Conservation (phyloP, 2,888 invertebrate genomes). For the Diaprepes abbreviatus region DNA sequence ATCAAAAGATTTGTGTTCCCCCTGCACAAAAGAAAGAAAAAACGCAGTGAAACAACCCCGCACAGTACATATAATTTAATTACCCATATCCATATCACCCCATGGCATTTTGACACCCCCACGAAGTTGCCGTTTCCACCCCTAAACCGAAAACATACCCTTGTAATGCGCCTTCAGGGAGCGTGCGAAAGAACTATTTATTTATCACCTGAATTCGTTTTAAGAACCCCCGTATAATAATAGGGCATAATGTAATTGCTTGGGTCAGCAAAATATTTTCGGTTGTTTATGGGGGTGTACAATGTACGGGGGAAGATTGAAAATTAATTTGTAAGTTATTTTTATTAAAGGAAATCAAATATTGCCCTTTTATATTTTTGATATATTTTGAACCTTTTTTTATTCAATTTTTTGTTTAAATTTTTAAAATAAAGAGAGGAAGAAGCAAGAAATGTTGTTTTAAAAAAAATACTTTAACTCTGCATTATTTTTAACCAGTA, state of each 20-base stretch:
- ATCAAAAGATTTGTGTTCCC: no score
- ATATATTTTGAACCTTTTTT: no score
- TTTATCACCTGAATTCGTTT: constrained; percentile 44
- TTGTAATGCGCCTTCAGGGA: constrained; percentile 23
- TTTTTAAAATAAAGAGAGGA: no score
- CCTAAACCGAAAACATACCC: constrained; percentile 14
- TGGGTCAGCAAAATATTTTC: constrained; percentile 15
- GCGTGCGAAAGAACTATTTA: constrained; percentile 46
- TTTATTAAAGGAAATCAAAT: no score
- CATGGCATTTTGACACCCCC: constrained; percentile 26
- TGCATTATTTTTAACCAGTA: no score
- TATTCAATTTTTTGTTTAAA: no score
- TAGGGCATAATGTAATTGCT: constrained; percentile 29
- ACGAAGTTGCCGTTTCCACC: constrained; percentile 20
- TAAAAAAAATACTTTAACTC: no score
- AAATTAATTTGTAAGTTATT: no score
- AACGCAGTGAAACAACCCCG: no score
- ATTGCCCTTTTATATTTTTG: no score
- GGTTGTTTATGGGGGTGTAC: constrained; percentile 2
- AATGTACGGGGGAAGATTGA: background rate
- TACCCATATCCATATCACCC: constrained; percentile 31
- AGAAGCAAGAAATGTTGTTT: no score
- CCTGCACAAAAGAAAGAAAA: no score
- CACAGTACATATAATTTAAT: constrained; percentile 14
- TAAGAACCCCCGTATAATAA: constrained; percentile 14